phyloP scores from a whole-genome alignment of 2,797 vertebrate species.

The Rallus crepitans region DNA sequence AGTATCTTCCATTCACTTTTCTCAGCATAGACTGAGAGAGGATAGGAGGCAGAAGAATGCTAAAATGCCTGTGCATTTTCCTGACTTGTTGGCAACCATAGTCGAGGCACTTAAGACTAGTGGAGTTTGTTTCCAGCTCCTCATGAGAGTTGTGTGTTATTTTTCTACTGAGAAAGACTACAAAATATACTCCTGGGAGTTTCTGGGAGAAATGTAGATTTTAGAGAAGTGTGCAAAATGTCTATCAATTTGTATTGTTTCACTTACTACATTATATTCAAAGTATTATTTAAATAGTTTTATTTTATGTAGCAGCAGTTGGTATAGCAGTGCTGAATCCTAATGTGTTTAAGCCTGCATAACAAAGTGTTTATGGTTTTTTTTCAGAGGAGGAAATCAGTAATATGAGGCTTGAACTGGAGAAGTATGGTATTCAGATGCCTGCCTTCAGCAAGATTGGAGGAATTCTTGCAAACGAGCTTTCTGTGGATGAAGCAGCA shows the following conservation, averaged over 20 bases:
- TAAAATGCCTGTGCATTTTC: not conserved
- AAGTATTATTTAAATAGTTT: not conserved
- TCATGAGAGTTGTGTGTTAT: not conserved
- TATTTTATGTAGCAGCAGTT: not conserved
- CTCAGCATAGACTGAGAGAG: not conserved
- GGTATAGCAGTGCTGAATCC: not conserved
- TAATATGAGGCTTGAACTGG: conserved; percentile 97
- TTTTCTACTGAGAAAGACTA: not conserved
- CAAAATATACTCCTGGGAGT: accelerated
- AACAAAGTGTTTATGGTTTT: not conserved
- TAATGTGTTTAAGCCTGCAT: not conserved
- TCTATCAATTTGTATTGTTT: not conserved
- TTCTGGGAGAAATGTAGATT: not conserved
- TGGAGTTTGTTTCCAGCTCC: not conserved
- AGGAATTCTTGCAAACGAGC: conserved; percentile 96
- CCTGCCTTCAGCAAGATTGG: conserved; percentile 99
- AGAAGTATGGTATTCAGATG: conserved; percentile 99
- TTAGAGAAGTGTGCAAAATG: not conserved
- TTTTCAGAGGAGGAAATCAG: conserved; percentile 96
- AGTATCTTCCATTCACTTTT: accelerated
- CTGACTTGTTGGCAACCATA: not conserved
- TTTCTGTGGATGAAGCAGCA: conserved; percentile 97
- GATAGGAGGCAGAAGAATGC: not conserved
- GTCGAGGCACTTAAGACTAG: not conserved
- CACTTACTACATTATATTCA: not conserved